These are phyloP conservation scores for Champsocephalus gunnari DNA, from an alignment of 2,797 vertebrate genomes.

Conservation along the genomic window DNA sequence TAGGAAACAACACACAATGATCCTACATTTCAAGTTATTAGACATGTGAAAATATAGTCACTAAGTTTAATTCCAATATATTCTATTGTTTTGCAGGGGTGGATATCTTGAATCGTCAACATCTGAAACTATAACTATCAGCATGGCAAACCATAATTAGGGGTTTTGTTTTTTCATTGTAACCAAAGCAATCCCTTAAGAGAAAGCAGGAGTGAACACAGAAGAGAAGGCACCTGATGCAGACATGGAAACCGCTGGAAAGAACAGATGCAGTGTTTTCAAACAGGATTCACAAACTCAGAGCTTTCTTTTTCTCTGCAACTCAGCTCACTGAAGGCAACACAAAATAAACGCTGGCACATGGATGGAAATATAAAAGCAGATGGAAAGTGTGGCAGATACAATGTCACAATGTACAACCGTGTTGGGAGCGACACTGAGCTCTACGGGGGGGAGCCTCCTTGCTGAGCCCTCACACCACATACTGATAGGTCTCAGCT, in stretches of 20 bases:
- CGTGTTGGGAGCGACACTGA: constrained; percentile 34
- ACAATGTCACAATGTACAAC: constrained; percentile 55
- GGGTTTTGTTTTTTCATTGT: not conserved
- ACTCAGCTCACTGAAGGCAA: constrained; percentile 89
- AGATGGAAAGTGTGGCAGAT: constrained; percentile 49
- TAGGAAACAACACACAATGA: no score
- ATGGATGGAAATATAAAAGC: constrained; percentile 64
- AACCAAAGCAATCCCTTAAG: constrained; percentile 34
- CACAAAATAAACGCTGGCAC: constrained; percentile 74
- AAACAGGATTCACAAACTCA: constrained; percentile 57
- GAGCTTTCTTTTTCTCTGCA: constrained; percentile 77
- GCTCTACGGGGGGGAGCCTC: constrained; percentile 17
- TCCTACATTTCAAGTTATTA: no score
- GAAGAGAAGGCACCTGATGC: constrained; percentile 45
- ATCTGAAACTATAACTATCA: not conserved
- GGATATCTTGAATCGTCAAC: not conserved
- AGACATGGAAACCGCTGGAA: constrained; percentile 44
- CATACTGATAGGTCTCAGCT: constrained; percentile 99
- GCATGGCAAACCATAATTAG: not conserved
- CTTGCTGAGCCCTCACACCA: constrained; percentile 90
- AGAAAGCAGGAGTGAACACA: constrained; percentile 36
- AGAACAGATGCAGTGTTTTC: constrained; percentile 54
- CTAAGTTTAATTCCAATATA: not conserved
- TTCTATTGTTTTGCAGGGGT: not conserved
- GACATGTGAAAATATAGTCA: no score